Evolutionary conservation across 2,797 vertebrate genomes (phyloP).

Genomic region (Amniataba percoides): DNA sequence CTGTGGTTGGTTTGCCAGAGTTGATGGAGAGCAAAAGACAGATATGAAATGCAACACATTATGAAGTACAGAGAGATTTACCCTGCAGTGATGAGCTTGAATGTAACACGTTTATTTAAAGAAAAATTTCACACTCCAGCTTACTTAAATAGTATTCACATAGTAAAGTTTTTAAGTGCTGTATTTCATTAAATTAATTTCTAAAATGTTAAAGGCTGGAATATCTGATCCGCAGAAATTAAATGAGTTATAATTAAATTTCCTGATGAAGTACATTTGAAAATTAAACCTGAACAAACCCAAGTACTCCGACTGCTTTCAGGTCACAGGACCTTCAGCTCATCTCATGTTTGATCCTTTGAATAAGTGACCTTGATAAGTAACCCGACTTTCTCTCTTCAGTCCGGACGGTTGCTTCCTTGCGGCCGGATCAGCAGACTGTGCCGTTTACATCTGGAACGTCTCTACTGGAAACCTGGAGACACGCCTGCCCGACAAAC

Average conservation of each 20-base stretch:
- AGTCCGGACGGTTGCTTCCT: constrained; percentile 89
- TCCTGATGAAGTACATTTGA: neutral
- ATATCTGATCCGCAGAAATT: no score
- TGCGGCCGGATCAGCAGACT: constrained; percentile 88
- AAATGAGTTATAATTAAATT: neutral
- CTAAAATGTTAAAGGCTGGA: no score
- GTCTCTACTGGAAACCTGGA: constrained; percentile 85
- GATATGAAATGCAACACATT: no score
- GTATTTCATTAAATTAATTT: no score
- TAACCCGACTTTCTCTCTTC: constrained; percentile 1
- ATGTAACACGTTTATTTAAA: no score
- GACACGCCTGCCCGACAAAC: constrained; percentile 83
- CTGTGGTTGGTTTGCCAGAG: no score
- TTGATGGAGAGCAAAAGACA: no score
- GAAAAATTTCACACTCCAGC: no score
- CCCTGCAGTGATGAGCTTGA: no score
- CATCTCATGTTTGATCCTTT: neutral
- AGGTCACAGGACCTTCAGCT: neutral
- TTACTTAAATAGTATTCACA: no score
- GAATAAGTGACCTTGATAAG: neutral
- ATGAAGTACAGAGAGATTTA: no score
- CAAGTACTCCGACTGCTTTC: neutral
- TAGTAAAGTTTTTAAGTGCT: no score
- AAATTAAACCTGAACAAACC: neutral
- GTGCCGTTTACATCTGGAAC: constrained; percentile 90